Conservation (phyloP, 1,140 invertebrate species). For the Sogatella furcifera region DNA sequence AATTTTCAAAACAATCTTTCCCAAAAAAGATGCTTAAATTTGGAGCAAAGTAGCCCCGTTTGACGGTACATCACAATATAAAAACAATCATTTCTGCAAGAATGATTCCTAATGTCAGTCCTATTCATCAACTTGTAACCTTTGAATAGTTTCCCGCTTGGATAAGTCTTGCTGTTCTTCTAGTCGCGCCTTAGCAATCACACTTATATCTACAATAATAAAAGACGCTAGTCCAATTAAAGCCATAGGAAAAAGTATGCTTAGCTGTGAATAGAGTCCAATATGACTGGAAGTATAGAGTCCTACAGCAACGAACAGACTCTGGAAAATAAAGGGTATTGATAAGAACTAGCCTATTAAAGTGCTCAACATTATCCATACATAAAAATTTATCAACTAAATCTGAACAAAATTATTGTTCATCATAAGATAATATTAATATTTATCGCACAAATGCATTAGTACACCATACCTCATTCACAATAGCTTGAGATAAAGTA, state of each 20-base stretch:
- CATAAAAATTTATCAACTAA: too few species aligned
- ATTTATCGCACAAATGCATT: too few species aligned
- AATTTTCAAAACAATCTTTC: not conserved
- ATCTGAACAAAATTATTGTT: too few species aligned
- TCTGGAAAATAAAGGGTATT: conserved; percentile 45
- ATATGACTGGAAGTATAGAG: conserved; percentile 78
- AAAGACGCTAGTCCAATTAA: conserved; percentile 12
- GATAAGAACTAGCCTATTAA: not conserved
- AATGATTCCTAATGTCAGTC: too few species aligned
- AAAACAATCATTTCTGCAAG: too few species aligned
- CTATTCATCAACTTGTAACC: too few species aligned
- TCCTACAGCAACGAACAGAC: conserved; percentile 73
- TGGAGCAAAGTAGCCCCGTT: not conserved
- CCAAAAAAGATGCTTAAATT: not conserved
- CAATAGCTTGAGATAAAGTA: too few species aligned
- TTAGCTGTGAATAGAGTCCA: conserved; percentile 66
- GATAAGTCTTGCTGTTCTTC: too few species aligned
- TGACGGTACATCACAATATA: not conserved
- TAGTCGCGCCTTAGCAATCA: not conserved
- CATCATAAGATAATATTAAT: too few species aligned
- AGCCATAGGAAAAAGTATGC: conserved; percentile 36
- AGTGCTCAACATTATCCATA: too few species aligned
- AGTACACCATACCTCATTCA: too few species aligned
- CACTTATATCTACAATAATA: conserved; percentile 11
- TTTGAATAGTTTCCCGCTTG: too few species aligned